Conservation (phyloP, 92 coral and sea anemone species). For the Heliopora coerulea region DNA sequence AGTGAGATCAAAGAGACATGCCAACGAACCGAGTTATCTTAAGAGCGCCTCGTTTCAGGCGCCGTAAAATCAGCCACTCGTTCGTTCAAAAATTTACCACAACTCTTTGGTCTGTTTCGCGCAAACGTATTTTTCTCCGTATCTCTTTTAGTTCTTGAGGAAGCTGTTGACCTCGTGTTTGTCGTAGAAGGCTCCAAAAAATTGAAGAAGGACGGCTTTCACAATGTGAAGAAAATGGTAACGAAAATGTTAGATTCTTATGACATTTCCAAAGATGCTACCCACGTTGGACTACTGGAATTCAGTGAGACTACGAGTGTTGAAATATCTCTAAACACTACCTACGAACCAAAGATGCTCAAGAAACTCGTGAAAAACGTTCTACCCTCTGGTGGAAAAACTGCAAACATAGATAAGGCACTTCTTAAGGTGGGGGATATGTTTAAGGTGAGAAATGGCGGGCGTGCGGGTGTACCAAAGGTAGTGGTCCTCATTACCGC, state of each 20-base stretch:
- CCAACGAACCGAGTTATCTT: no score
- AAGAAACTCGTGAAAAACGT: constrained; percentile 8
- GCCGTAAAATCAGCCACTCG: no score
- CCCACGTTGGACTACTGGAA: constrained; percentile 74
- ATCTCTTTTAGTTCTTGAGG: constrained; percentile 1
- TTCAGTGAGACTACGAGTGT: constrained; percentile 63
- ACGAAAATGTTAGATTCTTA: constrained; percentile 52
- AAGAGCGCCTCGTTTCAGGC: no score
- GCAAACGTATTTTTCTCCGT: background rate
- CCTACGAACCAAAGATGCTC: constrained; percentile 13
- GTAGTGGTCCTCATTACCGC: constrained; percentile 58
- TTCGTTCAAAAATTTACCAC: no score
- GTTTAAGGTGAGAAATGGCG: constrained; percentile 27
- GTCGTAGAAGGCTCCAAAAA: constrained; percentile 74
- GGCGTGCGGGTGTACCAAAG: constrained; percentile 56
- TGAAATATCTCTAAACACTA: constrained; percentile 27
- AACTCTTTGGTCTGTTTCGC: no score
- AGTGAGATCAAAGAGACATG: no score
- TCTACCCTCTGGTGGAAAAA: constrained; percentile 26
- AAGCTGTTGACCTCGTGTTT: constrained; percentile 63
- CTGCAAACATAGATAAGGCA: constrained; percentile 14
- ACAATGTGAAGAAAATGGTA: constrained; percentile 59
- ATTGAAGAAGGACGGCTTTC: constrained; percentile 61
- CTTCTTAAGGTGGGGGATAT: constrained; percentile 10
- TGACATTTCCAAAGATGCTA: constrained; percentile 63